Conservation (phyloP, 2,888 invertebrate genomes). For the Sarcophaga rosellei region DNA sequence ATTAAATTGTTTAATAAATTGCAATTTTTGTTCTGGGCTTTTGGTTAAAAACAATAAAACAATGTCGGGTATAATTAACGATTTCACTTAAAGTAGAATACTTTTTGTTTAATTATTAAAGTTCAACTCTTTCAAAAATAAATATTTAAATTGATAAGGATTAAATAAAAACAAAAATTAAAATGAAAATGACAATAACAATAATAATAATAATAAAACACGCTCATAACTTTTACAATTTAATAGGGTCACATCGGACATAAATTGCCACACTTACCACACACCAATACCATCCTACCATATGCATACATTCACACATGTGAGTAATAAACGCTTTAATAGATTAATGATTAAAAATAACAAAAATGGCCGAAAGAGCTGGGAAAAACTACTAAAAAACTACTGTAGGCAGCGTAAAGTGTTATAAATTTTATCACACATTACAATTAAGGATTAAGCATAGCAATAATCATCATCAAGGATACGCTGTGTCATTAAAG, state of each 20-base stretch:
- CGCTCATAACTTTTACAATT: background rate
- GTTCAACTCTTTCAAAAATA: background rate
- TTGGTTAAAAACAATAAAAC: constrained; percentile 7
- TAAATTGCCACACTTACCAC: background rate
- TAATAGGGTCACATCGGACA: background rate
- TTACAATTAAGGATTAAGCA: constrained; percentile 6
- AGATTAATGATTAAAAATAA: background rate
- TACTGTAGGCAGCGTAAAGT: too few species aligned
- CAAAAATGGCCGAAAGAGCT: background rate
- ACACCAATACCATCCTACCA: too few species aligned
- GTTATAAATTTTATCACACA: background rate
- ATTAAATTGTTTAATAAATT: constrained; percentile 38
- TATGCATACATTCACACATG: background rate
- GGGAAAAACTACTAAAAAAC: too few species aligned
- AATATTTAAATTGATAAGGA: constrained; percentile 23
- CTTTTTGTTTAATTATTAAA: constrained; percentile 4
- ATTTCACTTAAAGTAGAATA: background rate
- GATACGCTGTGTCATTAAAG: too few species aligned
- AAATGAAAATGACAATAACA: background rate
- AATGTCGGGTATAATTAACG: background rate
- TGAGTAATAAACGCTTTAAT: background rate
- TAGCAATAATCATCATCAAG: background rate
- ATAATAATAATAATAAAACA: background rate
- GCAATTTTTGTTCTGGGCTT: background rate
- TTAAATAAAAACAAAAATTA: constrained; percentile 9